Evolutionary conservation across 1,140 invertebrate genomes (phyloP).

Genomic region (Octopus sinensis): DNA sequence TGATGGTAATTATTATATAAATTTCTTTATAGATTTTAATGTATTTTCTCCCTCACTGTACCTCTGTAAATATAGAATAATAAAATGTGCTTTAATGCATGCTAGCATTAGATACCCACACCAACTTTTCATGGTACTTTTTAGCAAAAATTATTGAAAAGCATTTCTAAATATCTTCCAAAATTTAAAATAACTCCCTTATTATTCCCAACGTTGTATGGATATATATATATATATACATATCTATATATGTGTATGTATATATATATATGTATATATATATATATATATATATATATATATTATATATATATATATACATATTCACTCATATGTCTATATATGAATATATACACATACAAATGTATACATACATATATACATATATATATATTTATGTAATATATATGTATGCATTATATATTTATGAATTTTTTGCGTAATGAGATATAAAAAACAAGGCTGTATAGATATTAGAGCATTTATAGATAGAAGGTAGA

Average conservation of each 20-base stretch:
- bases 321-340: background rate
- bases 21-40: too few relatives aligned
- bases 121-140: too few relatives aligned
- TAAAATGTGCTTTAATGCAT: too few relatives aligned
- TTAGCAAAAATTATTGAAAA: too few relatives aligned
- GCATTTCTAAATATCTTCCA: background rate
- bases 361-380: background rate
- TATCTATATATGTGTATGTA: background rate
- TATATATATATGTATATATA: background rate
- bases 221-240: background rate
- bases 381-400: background rate
- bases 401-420: background rate
- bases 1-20: too few relatives aligned
- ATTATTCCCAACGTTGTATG: background rate
- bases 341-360: background rate
- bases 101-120: too few relatives aligned
- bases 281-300: conserved; percentile 5
- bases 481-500: too few relatives aligned
- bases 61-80: too few relatives aligned
- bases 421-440: too few relatives aligned
- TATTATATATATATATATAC: background rate
- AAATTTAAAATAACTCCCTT: background rate
- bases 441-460: too few relatives aligned
- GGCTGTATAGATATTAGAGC: too few relatives aligned
- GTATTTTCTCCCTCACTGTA: too few relatives aligned